A percentile compares a stretch with the other conserved stretches of the same genome.
phyloP scores from a whole-genome alignment of 2,888 invertebrate genomes.

The Chymomyza fuscimana region DNA sequence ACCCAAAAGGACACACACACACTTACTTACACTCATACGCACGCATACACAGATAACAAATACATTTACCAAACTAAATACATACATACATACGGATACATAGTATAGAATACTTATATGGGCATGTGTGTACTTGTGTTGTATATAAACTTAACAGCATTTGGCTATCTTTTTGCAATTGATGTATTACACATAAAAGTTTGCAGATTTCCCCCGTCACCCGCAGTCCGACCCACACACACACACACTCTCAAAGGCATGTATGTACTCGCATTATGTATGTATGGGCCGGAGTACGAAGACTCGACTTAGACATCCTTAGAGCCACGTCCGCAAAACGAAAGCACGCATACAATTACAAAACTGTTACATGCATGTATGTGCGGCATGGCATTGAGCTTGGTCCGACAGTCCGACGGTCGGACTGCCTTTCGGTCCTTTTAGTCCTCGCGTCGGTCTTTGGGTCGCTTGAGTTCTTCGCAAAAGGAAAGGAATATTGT shows the following conservation, averaged over 20 bases:
- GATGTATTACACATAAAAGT: slow-evolving; percentile 77
- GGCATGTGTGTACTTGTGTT: slow-evolving; percentile 14
- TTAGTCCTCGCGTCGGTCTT: background rate
- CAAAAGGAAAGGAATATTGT: slow-evolving; percentile 65
- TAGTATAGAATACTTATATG: slow-evolving; percentile 15
- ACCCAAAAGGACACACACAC: slow-evolving; percentile 17
- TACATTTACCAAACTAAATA: slow-evolving; percentile 14
- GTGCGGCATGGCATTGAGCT: slow-evolving; percentile 8
- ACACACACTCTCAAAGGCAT: slow-evolving; percentile 24
- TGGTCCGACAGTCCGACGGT: background rate
- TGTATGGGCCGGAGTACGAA: slow-evolving; percentile 26
- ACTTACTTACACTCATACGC: slow-evolving; percentile 7
- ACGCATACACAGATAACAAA: slow-evolving; percentile 12
- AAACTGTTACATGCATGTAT: slow-evolving; percentile 61
- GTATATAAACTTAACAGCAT: slow-evolving; percentile 75
- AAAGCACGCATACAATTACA: slow-evolving; percentile 72
- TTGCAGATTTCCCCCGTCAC: slow-evolving; percentile 45
- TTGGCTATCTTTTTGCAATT: slow-evolving; percentile 78
- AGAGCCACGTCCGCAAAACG: slow-evolving; percentile 71
- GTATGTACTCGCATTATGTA: slow-evolving; percentile 31
- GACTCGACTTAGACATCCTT: background rate
- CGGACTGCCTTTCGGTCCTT: background rate
- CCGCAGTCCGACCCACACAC: slow-evolving; percentile 16
- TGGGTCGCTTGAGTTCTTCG: background rate
- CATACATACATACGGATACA: slow-evolving; percentile 7